These are phyloP conservation scores for Tribolium castaneum DNA, from an alignment of 1,140 invertebrate species.

Conservation along the genomic window DNA sequence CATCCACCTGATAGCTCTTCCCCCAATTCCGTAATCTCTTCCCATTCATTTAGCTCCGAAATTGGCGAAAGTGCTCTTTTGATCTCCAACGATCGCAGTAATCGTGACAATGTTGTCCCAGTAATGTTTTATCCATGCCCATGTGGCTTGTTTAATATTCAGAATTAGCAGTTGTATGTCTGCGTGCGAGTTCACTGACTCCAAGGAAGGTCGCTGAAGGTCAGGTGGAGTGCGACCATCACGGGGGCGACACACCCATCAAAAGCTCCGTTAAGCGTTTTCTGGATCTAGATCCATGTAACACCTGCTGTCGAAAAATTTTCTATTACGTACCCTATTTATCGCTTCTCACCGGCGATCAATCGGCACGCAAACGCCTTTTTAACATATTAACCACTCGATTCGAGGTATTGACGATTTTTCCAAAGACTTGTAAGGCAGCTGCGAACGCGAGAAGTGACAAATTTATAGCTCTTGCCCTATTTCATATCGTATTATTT, in stretches of 20 bases:
- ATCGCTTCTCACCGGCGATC: neutral
- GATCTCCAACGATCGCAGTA: neutral
- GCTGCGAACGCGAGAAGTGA: neutral
- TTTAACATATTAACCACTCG: neutral
- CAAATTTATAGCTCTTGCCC: neutral
- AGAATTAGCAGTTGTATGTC: conserved; percentile 42
- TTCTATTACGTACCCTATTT: neutral
- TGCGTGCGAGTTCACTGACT: conserved; percentile 40
- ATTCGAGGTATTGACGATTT: neutral
- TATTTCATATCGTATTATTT: neutral
- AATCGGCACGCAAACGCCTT: neutral
- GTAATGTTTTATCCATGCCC: conserved; percentile 29
- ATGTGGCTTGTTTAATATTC: conserved; percentile 42
- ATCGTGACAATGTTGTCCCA: conserved; percentile 19
- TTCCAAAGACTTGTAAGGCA: neutral
- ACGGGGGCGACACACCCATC: conserved; percentile 37
- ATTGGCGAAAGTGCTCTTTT: conserved; percentile 2
- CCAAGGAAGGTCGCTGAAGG: conserved; percentile 40
- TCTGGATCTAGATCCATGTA: conserved; percentile 4
- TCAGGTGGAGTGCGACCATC: conserved; percentile 31
- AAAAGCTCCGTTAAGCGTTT: conserved; percentile 19
- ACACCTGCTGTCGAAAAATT: conserved; percentile 5
- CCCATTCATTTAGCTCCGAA: neutral
- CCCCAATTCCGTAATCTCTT: too few species aligned
- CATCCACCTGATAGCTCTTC: neutral